Conservation (phyloP, 35 echinoderm and acorn worm genomes). For the Chiridota heheva region DNA sequence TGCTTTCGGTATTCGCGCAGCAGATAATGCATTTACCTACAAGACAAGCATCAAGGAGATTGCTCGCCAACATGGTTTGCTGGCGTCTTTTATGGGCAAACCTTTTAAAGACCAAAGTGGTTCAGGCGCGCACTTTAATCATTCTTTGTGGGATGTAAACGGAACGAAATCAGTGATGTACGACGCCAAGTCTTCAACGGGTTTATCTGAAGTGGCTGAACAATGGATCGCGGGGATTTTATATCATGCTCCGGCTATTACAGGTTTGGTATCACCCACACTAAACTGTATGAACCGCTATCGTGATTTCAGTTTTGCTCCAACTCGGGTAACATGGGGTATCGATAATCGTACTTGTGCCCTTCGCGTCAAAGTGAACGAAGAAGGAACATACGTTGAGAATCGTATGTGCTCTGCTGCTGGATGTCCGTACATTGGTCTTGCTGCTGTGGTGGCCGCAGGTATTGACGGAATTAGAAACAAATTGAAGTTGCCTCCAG, state of each 20-base stretch:
- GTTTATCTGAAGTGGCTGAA: constrained; percentile 49
- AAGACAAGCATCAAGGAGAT: constrained; percentile 71
- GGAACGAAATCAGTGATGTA: constrained; percentile 29
- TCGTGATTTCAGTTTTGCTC: constrained; percentile 22
- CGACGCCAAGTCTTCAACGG: constrained; percentile 36
- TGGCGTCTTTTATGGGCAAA: constrained; percentile 53
- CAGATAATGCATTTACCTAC: constrained; percentile 66
- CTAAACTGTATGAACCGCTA: constrained; percentile 55
- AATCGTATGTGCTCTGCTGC: constrained; percentile 54
- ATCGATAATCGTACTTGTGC: constrained; percentile 55
- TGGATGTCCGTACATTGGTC: constrained; percentile 41
- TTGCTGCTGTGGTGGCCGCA: constrained; percentile 64
- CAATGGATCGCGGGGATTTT: constrained; percentile 67
- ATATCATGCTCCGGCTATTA: constrained; percentile 50
- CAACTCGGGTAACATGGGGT: constrained; percentile 59
- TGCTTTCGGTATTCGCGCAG: constrained; percentile 58
- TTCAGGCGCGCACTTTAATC: constrained; percentile 51
- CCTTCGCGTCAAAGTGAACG: constrained; percentile 43
- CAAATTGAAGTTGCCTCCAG: constrained; percentile 48
- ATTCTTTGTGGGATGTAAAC: constrained; percentile 60
- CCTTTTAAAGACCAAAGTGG: constrained; percentile 37
- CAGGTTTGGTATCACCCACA: constrained; percentile 47
- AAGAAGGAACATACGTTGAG: constrained; percentile 60
- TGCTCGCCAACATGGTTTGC: constrained; percentile 33
- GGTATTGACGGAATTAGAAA: constrained; percentile 64